Evolutionary conservation across 2,888 invertebrate species (phyloP).

Genomic region (Bedellia somnulentella): DNA sequence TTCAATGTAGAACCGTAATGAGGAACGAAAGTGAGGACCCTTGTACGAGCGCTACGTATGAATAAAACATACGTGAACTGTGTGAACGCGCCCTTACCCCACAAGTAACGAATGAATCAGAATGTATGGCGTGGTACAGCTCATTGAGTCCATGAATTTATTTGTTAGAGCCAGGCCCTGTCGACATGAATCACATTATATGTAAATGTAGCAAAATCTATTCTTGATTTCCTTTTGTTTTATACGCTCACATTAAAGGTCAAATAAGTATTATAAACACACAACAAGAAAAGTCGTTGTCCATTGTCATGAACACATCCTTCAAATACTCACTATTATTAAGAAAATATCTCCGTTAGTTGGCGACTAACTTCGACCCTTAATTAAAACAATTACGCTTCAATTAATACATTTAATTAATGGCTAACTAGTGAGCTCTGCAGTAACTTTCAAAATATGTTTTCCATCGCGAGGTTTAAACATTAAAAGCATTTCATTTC

Average conservation of each 20-base stretch:
- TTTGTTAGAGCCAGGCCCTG: constrained; percentile 20
- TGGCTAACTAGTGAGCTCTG: background rate
- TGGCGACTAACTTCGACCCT: background rate
- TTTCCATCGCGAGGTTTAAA: too few relatives aligned
- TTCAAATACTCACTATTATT: too few relatives aligned
- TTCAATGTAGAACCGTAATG: constrained; percentile 2
- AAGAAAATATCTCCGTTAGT: too few relatives aligned
- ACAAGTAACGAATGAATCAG: constrained; percentile 21
- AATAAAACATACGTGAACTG: constrained; percentile 32
- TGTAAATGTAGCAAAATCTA: background rate
- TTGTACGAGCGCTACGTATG: constrained; percentile 17
- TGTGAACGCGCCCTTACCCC: constrained; percentile 21
- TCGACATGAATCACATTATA: constrained; percentile 7
- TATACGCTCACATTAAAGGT: background rate
- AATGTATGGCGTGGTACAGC: constrained; percentile 19
- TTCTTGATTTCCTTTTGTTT: too few relatives aligned
- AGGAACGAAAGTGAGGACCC: constrained; percentile 19
- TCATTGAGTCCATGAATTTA: constrained; percentile 32
- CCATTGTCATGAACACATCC: background rate
- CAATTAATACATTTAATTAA: background rate
- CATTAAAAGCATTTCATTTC: too few relatives aligned
- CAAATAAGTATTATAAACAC: background rate
- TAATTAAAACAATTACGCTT: background rate
- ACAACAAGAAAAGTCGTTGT: background rate
- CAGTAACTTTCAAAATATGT: background rate